Evolutionary conservation across 2,888 invertebrate genomes (phyloP).

Genomic region (Tetheella fluctuosa): DNA sequence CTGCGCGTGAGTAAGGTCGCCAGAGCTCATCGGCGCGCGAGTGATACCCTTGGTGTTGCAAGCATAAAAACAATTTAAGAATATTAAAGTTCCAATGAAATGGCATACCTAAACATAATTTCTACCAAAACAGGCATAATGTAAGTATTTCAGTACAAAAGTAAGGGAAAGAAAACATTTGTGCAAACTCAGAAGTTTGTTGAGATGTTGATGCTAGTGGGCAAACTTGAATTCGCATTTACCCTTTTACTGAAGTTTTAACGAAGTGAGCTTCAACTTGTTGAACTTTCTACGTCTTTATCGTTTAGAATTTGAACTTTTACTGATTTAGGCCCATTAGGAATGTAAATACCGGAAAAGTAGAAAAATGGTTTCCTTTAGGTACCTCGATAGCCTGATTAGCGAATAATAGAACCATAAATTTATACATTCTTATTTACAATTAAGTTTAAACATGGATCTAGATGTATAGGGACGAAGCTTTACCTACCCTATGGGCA

Average conservation of each 20-base stretch:
- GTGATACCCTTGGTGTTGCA: too few species aligned
- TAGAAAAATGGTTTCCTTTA: not conserved
- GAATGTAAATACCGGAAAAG: not conserved
- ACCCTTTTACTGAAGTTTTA: conserved; percentile 35
- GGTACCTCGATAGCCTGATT: not conserved
- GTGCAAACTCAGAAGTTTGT: conserved; percentile 17
- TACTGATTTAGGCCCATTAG: not conserved
- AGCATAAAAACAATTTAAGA: too few species aligned
- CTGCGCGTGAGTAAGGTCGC: too few species aligned
- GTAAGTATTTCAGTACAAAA: not conserved
- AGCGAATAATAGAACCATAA: not conserved
- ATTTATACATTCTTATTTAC: too few species aligned
- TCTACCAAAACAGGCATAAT: too few species aligned
- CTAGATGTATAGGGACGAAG: too few species aligned
- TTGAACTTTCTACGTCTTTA: conserved; percentile 22
- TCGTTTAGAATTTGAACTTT: conserved; percentile 16
- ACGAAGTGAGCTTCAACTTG: conserved; percentile 27
- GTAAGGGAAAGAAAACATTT: not conserved
- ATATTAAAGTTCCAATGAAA: too few species aligned
- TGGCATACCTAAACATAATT: too few species aligned
- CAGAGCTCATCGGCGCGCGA: too few species aligned
- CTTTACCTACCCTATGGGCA: too few species aligned
- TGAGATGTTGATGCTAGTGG: conserved; percentile 43
- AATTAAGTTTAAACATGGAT: too few species aligned
- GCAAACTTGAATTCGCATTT: conserved; percentile 42